Conservation (phyloP, 2,113 vertebrate genomes). For the Clarias batrachus region DNA sequence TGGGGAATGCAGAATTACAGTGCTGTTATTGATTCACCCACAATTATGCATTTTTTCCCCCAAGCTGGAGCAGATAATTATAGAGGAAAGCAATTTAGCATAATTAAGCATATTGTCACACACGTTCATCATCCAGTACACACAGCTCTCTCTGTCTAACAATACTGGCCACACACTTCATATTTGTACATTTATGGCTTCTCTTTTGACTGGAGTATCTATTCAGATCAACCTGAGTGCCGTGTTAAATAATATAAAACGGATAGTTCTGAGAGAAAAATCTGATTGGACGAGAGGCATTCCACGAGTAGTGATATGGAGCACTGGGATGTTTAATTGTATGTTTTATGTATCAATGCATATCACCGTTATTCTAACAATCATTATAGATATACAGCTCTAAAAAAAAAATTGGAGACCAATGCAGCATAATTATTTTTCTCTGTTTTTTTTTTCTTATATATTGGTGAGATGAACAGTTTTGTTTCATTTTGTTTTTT, state of each 20-base stretch:
- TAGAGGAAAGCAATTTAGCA: conserved; percentile 45
- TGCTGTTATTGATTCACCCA: conserved; percentile 36
- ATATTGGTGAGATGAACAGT: too few relatives aligned
- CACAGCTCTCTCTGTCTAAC: not conserved
- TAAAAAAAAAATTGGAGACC: too few relatives aligned
- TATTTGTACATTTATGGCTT: not conserved
- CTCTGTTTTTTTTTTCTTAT: too few relatives aligned
- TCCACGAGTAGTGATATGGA: too few relatives aligned
- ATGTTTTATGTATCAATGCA: too few relatives aligned
- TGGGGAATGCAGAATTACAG: conserved; percentile 3
- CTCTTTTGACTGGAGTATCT: not conserved
- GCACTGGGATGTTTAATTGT: too few relatives aligned
- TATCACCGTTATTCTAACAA: too few relatives aligned
- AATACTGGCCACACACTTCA: not conserved
- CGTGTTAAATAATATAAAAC: not conserved
- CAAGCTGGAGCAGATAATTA: conserved; percentile 30
- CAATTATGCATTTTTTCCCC: conserved; percentile 13
- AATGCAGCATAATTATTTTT: too few relatives aligned
- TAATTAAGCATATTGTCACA: conserved; percentile 34
- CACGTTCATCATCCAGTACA: not conserved
- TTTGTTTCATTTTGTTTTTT: too few relatives aligned
- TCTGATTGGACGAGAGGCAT: too few relatives aligned
- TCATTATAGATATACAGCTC: too few relatives aligned
- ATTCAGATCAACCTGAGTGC: not conserved
- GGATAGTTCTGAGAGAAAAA: too few relatives aligned